Base-by-base conservation (phyloP, 2,888 invertebrate species). In the Pseudoips prasinana region DNA sequence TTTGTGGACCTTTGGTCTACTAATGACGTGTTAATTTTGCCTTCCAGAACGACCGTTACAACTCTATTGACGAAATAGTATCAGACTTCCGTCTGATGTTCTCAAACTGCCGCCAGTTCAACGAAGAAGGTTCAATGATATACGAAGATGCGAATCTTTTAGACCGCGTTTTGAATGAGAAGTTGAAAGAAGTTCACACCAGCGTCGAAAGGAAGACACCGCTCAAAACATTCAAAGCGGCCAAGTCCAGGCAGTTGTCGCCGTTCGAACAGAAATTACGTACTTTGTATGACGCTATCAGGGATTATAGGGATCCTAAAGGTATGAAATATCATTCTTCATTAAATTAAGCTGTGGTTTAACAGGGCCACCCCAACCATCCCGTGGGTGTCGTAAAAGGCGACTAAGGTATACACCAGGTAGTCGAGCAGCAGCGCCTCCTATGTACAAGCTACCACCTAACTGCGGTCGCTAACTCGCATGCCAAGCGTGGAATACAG, bases 61-160 rank as follows among this genome's bases (percentile, higher is more conserved):
- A 92, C 23, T 92, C 91, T 27, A 86, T 98, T 18, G 96, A 96
- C 36, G 97, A 98, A 58, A 90, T 98, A 51, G 92, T 96, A 0
- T 91, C 93, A 0, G 98, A 98, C 73, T 94, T 94, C 62, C 90
- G 95, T 50, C 88, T 98, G n/a, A 98, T 99, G 98, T 99, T 99
- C 80, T 92, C 94, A 37, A 99, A 99, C 83, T 99, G 99, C 65
- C 94, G 98, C 0, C 95, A 96, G 55, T 99, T 97, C 79, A 99
- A 99, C 73, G 98, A 99, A 78, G 87, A 98, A 77, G 95, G 96
- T 6, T 99, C 98, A 0, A 93, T 95, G 72, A 98, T 99, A 52
- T 98, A 96, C 65, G 96, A 97, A 59, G 98, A 98, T 83, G 98
- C 98, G 1, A 95, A 94, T 64, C 92, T 94, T 14, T 87, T 99